Evolutionary conservation across 2,113 vertebrate species (phyloP).

Genomic region (Hemiscyllium ocellatum): DNA sequence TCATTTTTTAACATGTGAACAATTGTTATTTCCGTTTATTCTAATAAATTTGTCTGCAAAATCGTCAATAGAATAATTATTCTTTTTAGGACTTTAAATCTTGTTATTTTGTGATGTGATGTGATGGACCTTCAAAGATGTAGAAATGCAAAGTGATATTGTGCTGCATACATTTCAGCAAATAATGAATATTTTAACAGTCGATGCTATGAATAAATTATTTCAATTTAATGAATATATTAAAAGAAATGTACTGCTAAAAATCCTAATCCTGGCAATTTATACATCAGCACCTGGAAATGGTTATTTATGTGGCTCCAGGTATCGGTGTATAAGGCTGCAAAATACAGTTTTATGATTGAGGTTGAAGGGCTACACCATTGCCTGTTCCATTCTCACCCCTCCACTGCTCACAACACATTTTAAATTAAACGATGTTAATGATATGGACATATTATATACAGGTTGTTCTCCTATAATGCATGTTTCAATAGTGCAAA

Average conservation of each 20-base stretch:
- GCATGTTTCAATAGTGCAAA: too few species aligned
- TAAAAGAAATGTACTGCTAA: not conserved
- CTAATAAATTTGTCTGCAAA: not conserved
- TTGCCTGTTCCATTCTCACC: too few species aligned
- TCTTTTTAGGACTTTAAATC: not conserved
- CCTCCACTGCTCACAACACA: too few species aligned
- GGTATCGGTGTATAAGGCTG: not conserved
- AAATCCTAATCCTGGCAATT: not conserved
- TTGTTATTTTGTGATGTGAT: not conserved
- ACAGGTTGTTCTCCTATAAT: too few species aligned
- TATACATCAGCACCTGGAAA: constrained; percentile 1
- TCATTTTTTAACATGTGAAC: not conserved
- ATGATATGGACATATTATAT: too few species aligned
- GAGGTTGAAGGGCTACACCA: too few species aligned
- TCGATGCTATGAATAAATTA: not conserved
- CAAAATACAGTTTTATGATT: not conserved
- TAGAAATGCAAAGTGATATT: not conserved
- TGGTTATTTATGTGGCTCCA: not conserved
- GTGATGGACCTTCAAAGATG: not conserved
- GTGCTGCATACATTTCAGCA: not conserved
- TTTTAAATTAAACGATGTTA: too few species aligned
- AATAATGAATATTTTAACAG: constrained; percentile 6
- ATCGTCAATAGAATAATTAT: not conserved
- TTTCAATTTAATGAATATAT: not conserved
- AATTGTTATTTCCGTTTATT: not conserved